Evolutionary conservation across 2,888 invertebrate species (phyloP).

Genomic region (Drosophila lacicola): DNA sequence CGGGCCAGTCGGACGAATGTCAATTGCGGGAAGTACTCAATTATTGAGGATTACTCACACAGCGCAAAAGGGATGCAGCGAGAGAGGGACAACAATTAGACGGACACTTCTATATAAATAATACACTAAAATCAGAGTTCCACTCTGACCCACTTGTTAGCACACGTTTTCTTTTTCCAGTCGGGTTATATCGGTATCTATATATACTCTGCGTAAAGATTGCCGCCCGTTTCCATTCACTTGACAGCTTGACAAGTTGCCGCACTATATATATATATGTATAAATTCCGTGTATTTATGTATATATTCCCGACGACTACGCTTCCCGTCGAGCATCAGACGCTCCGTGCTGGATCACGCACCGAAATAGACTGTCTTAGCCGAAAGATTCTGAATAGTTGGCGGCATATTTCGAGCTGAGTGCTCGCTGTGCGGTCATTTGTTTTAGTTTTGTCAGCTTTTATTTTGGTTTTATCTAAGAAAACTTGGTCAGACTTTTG

Average conservation of each 20-base stretch:
- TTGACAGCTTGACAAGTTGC: slow-evolving; percentile 69
- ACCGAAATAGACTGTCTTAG: slow-evolving; percentile 83
- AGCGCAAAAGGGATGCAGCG: too few species aligned
- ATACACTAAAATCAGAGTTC: slow-evolving; percentile 21
- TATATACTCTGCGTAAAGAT: slow-evolving; percentile 14
- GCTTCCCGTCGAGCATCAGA: slow-evolving; percentile 30
- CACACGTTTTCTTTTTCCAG: slow-evolving; percentile 54
- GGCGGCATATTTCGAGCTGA: slow-evolving; percentile 36
- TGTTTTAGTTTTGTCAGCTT: slow-evolving; percentile 40
- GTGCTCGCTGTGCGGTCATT: slow-evolving; percentile 27
- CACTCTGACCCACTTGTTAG: slow-evolving; percentile 70
- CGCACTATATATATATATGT: slow-evolving; percentile 23
- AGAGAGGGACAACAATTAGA: neutral
- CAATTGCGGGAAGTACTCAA: slow-evolving; percentile 51
- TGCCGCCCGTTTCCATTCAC: slow-evolving; percentile 48
- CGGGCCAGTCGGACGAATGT: slow-evolving; percentile 61
- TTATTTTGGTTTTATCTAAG: slow-evolving; percentile 45
- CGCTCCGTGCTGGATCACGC: slow-evolving; percentile 84
- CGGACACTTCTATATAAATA: slow-evolving; percentile 50
- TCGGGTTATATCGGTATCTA: slow-evolving; percentile 22
- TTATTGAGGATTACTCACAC: slow-evolving; percentile 43
- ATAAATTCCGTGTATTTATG: slow-evolving; percentile 18
- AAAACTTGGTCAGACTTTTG: slow-evolving; percentile 19
- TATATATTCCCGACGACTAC: slow-evolving; percentile 32
- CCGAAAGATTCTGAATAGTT: slow-evolving; percentile 18